Evolutionary conservation across 2,888 invertebrate genomes (phyloP).

Genomic region (Mythimna vitellina): DNA sequence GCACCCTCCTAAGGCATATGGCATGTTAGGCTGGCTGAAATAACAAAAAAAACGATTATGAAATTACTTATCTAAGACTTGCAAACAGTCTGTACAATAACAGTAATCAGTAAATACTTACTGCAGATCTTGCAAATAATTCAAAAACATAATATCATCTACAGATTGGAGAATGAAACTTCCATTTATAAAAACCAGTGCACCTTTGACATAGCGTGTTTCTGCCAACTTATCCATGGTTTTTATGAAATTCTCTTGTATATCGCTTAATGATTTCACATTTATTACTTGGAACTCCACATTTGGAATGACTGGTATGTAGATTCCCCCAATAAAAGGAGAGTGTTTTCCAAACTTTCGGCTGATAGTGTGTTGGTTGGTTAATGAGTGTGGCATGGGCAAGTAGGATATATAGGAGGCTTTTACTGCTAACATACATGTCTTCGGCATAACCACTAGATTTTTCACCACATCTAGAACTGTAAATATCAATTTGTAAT

Average conservation of each 20-base stretch:
- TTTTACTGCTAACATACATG: conserved; percentile 80
- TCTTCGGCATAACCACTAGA: conserved; percentile 77
- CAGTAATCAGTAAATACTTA: conserved; percentile 72
- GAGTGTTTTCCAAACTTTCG: conserved; percentile 64
- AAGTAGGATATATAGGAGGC: conserved; percentile 78
- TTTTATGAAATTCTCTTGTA: conserved; percentile 74
- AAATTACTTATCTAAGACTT: not conserved
- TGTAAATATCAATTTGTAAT: conserved; percentile 65
- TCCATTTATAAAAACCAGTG: conserved; percentile 84
- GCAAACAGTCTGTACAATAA: not conserved
- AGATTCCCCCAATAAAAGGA: conserved; percentile 81
- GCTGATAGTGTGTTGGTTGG: conserved; percentile 73
- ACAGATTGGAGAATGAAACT: conserved; percentile 81
- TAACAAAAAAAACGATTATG: conserved; percentile 22
- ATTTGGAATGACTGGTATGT: conserved; percentile 82
- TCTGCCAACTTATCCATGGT: conserved; percentile 74
- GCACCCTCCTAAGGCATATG: conserved; percentile 87
- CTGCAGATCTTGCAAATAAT: conserved; percentile 81
- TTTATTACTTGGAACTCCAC: conserved; percentile 82
- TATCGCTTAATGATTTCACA: conserved; percentile 70
- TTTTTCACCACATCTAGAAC: conserved; percentile 82
- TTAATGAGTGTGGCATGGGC: conserved; percentile 76
- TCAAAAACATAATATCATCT: conserved; percentile 82
- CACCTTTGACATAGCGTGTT: conserved; percentile 80
- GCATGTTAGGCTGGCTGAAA: conserved; percentile 84